A percentile compares a stretch with the other conserved stretches of the same genome.
phyloP scores from a whole-genome alignment of 2,888 invertebrate genomes.

The Catonia carolina region DNA sequence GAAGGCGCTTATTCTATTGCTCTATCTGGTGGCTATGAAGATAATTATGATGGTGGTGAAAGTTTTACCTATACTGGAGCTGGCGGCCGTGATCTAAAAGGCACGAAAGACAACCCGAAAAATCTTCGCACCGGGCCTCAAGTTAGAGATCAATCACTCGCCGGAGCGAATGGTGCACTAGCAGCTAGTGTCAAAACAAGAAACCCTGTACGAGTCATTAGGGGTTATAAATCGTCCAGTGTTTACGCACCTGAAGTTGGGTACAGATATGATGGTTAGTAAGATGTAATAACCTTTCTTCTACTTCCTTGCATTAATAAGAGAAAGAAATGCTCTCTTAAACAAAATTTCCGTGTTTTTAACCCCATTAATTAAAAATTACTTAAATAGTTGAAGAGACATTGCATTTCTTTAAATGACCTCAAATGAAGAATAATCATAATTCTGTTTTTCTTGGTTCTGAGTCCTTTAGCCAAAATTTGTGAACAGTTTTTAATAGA shows the following conservation, averaged over 20 bases:
- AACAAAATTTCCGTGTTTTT: too few species aligned
- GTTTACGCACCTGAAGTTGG: constrained; percentile 43
- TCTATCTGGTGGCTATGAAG: constrained; percentile 44
- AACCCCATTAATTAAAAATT: too few species aligned
- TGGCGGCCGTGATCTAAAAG: constrained; percentile 43
- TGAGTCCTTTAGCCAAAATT: too few species aligned
- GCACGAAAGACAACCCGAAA: constrained; percentile 43
- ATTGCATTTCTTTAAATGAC: too few species aligned
- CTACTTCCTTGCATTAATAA: neutral
- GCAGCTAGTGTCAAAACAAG: constrained; percentile 39
- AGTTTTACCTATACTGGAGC: constrained; percentile 43
- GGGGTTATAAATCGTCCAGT: constrained; percentile 42
- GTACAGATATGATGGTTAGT: constrained; percentile 42
- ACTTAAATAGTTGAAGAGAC: too few species aligned
- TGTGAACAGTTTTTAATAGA: too few species aligned
- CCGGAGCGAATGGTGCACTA: constrained; percentile 42
- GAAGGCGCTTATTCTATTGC: constrained; percentile 44
- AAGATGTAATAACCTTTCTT: neutral
- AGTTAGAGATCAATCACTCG: constrained; percentile 41
- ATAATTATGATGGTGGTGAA: constrained; percentile 43
- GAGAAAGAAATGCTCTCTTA: too few species aligned
- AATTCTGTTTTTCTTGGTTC: too few species aligned
- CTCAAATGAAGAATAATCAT: too few species aligned
- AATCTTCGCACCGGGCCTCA: constrained; percentile 44
- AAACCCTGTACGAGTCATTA: constrained; percentile 43